Base-by-base conservation (phyloP, 23 tunicate species). In the Clavelina lepadiformis region DNA sequence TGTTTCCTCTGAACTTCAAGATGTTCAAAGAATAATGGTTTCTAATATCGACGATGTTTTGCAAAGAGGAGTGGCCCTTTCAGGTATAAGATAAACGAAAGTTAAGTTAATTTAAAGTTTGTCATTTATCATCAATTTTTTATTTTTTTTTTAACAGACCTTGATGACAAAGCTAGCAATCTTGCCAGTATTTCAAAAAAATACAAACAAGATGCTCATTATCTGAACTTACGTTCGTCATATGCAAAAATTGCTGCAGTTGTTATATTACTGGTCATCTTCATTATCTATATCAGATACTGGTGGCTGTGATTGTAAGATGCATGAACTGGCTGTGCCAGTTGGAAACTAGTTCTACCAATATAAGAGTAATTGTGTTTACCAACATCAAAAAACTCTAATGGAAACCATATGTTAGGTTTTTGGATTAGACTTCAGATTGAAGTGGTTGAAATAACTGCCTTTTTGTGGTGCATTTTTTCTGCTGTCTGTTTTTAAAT, bases 11-110 rank as follows among this genome's bases (percentile, higher is more conserved):
- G 98, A 93, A 50, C 67, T 93, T 25, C 98, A 93, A 72, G 98
- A 93, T 73, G 98, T 93, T 15, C 98, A 93, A 38, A 79, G 85
- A 51, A 93, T 93, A 8, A 93, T 93, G 98, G 98, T 89, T n/a
- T 75, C 88, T 0, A 89, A 89, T 46, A 80, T 89, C 36, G 97
- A 89, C 81, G 97, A 89, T 38, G 88, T 89, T 55, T 49, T 89
- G 52, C 83, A 81, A 56, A 27, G 97, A 44, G 97, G 97, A 38
- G 83, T 76, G 4, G 88, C 88, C 13, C 47, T 89, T 2, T 47
- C 78, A 73, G 91, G 91, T 82, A 41, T 34, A 51, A 41, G 13
- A 41, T 41, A 8, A 8, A 15, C 49, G 15, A 41, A 15, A 8
- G 11, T 41, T 41, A 8, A 41, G 15, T 41, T 11, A 8, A 15